phyloP scores from a whole-genome alignment of 2,113 vertebrate species.

The Mesitornis unicolor region DNA sequence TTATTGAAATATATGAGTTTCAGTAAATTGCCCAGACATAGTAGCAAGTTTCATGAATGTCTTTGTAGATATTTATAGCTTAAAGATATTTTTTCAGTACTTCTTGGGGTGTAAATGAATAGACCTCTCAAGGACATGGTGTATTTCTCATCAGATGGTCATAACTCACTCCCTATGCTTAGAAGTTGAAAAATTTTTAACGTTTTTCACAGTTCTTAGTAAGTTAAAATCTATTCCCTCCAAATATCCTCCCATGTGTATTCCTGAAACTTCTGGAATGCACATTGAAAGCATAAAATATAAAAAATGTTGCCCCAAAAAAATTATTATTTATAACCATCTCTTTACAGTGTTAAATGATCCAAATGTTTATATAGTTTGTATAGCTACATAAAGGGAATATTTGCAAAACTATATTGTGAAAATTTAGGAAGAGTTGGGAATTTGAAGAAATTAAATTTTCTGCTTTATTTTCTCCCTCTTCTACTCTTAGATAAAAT shows the following conservation, averaged over 20 bases:
- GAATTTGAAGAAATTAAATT: not conserved
- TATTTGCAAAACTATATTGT: not conserved
- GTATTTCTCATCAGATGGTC: not conserved
- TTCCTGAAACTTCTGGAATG: not conserved
- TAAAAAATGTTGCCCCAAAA: not conserved
- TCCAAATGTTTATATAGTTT: not conserved
- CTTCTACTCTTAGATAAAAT: not conserved
- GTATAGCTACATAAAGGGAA: not conserved
- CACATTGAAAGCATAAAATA: not conserved
- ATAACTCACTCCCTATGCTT: not conserved
- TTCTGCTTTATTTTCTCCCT: not conserved
- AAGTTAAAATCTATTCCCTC: not conserved
- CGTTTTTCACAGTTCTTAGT: not conserved
- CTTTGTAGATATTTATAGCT: not conserved
- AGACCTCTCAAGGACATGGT: not conserved
- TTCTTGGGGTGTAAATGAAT: not conserved
- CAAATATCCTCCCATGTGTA: not conserved
- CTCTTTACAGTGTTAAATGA: not conserved
- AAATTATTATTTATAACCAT: not conserved
- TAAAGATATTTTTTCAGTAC: not conserved
- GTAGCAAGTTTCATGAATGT: not conserved
- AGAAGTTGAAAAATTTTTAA: not conserved
- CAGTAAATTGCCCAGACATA: not conserved
- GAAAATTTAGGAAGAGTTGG: not conserved
- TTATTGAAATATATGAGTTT: slow-evolving; percentile 33